Percentiles rank a stretch among this genome's conserved stretches.
Evolutionary conservation across 2,888 invertebrate species (phyloP).

Genomic region (Pyrrhosoma nymphula): DNA sequence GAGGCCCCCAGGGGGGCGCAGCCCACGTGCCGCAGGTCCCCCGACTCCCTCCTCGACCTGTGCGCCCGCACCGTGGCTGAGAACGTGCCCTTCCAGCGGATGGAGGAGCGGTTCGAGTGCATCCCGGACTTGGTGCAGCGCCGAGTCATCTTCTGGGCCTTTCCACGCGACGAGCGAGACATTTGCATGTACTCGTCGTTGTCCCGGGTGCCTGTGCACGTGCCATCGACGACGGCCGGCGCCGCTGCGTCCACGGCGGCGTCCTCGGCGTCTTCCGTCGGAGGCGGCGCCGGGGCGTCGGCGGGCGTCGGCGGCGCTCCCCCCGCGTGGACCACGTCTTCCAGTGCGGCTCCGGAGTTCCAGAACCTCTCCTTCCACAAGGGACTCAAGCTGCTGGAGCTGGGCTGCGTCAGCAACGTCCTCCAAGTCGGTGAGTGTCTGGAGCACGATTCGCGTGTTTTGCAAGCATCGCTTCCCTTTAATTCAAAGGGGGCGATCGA

Average conservation of each 20-base stretch:
- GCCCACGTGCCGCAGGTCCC: constrained; percentile 74
- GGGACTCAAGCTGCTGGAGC: constrained; percentile 90
- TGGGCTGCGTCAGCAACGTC: constrained; percentile 90
- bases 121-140: constrained; percentile 94
- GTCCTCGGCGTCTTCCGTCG: not conserved
- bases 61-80: constrained; percentile 91
- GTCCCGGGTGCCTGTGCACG: constrained; percentile 79
- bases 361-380: constrained; percentile 92
- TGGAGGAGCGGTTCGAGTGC: constrained; percentile 91
- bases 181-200: constrained; percentile 94
- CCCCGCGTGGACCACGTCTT: constrained; percentile 38
- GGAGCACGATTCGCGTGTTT: not conserved
- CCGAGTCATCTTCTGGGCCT: constrained; percentile 93
- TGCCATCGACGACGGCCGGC: constrained; percentile 41
- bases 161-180: constrained; percentile 92
- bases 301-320: not conserved
- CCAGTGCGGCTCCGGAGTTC: constrained; percentile 80
- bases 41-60: constrained; percentile 89
- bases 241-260: not conserved
- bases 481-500: too few species aligned
- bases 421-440: constrained; percentile 91
- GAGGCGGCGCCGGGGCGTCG: too few species aligned
- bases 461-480: too few species aligned
- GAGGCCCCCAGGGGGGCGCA: constrained; percentile 56
- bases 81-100: constrained; percentile 91